A percentile compares a stretch with the other conserved stretches of the same genome.
Conservation (phyloP, 1,140 invertebrate species). For the Hirudo medicinalis region DNA sequence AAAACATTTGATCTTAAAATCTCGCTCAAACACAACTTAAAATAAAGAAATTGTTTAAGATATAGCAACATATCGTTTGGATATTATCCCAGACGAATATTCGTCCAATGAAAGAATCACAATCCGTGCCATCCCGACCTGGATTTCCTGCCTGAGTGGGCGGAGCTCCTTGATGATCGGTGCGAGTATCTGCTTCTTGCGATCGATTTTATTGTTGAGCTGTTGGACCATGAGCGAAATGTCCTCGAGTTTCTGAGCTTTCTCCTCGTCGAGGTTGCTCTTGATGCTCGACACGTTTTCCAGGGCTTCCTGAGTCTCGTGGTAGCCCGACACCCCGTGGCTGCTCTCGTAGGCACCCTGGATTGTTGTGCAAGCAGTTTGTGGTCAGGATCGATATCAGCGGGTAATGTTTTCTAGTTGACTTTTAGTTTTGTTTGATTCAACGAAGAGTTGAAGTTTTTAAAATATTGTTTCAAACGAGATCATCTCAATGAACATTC, state of each 20-base stretch:
- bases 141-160: slow-evolving; percentile 44
- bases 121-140: slow-evolving; percentile 9
- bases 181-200: slow-evolving; percentile 48
- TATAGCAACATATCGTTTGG: too few species aligned
- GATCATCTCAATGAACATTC: too few species aligned
- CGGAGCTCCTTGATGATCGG: slow-evolving; percentile 54
- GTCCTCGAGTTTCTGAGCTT: slow-evolving; percentile 48
- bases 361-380: neutral
- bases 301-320: slow-evolving; percentile 45
- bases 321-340: slow-evolving; percentile 46
- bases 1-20: neutral
- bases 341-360: slow-evolving; percentile 32
- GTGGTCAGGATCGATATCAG: too few species aligned
- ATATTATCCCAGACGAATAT: too few species aligned
- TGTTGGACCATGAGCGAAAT: slow-evolving; percentile 48
- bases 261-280: slow-evolving; percentile 47
- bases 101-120: neutral
- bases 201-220: slow-evolving; percentile 46
- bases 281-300: slow-evolving; percentile 49
- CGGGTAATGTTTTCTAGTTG: neutral
- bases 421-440: too few species aligned
- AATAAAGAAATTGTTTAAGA: too few species aligned
- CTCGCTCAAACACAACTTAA: too few species aligned
- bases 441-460: too few species aligned
- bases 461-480: too few species aligned